Conservation (phyloP, 2,113 vertebrate species). For the Psephotus haematonotus region DNA sequence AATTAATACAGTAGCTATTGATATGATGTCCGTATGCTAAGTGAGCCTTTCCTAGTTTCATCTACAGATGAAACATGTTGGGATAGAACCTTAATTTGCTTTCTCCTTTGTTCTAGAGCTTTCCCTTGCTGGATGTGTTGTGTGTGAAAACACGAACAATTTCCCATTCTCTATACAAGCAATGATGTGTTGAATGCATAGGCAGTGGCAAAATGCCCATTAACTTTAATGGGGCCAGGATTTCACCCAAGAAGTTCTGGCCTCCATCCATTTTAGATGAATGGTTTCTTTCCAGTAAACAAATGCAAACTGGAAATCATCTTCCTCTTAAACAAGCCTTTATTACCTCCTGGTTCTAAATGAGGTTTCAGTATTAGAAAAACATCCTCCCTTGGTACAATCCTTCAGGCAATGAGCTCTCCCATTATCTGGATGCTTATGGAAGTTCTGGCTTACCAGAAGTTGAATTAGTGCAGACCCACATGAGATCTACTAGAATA, state of each 20-base stretch:
- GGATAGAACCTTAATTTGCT: not conserved
- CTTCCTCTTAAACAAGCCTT: not conserved
- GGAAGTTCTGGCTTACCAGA: fast-evolving
- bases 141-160: not conserved
- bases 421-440: not conserved
- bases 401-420: not conserved
- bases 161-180: not conserved
- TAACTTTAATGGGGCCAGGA: not conserved
- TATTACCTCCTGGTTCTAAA: not conserved
- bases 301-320: conserved; percentile 4
- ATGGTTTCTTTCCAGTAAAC: conserved; percentile 22
- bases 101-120: not conserved
- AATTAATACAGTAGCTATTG: not conserved
- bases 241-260: not conserved
- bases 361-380: not conserved
- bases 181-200: not conserved
- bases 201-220: not conserved
- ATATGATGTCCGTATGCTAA: not conserved
- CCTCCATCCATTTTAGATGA: not conserved
- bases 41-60: not conserved
- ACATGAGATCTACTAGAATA: not conserved
- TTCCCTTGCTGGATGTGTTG: not conserved
- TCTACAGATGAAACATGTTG: not conserved
- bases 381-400: not conserved
- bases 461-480: not conserved